A percentile compares a stretch with the other conserved stretches of the same genome.
phyloP scores from a whole-genome alignment of 2,113 vertebrate species.

The Eurypyga helias region DNA sequence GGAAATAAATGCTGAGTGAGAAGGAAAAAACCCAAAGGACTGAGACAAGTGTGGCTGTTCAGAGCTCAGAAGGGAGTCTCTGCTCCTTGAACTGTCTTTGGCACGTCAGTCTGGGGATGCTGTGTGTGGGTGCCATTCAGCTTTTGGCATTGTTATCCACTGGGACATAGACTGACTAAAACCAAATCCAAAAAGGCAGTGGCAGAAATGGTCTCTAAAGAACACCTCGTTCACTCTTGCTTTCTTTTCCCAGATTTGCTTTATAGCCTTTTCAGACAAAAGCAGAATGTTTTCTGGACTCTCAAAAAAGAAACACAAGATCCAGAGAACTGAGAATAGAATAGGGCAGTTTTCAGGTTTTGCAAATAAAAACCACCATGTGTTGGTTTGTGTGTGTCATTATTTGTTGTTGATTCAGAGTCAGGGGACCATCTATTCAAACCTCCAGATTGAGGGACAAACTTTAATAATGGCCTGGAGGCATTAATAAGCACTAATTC shows the following conservation, averaged over 20 bases:
- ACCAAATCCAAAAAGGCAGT: not conserved
- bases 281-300: not conserved
- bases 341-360: not conserved
- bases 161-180: not conserved
- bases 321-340: not conserved
- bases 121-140: not conserved
- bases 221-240: not conserved
- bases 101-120: not conserved
- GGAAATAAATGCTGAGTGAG: not conserved
- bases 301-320: not conserved
- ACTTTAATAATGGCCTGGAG: conserved; percentile 19
- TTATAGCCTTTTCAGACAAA: not conserved
- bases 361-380: not conserved
- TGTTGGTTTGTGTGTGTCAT: not conserved
- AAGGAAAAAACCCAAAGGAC: not conserved
- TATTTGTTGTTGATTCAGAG: not conserved
- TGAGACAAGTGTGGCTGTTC: not conserved
- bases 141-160: not conserved
- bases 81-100: not conserved
- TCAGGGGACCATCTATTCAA: not conserved
- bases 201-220: not conserved
- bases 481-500: conserved; percentile 36
- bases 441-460: conserved; percentile 3
- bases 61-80: not conserved
- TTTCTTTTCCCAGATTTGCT: not conserved